These are phyloP conservation scores for Psettodes erumei DNA, from an alignment of 2,113 vertebrate genomes.

Conservation along the genomic window DNA sequence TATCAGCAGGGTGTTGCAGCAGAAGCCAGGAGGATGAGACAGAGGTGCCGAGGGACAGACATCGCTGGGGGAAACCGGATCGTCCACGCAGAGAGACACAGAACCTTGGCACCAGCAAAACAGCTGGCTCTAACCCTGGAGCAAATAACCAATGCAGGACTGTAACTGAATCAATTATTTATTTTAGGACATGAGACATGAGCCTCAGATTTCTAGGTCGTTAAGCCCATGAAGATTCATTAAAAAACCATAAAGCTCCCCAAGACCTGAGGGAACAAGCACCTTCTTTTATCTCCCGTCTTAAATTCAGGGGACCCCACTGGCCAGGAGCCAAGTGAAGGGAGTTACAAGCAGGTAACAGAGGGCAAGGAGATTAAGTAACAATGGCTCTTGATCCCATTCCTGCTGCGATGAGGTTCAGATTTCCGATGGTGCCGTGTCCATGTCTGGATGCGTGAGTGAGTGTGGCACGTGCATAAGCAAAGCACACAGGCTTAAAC, in stretches of 20 bases:
- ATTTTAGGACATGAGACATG: constrained; percentile 61
- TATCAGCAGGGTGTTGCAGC: constrained; percentile 68
- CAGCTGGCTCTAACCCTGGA: constrained; percentile 45
- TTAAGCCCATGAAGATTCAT: constrained; percentile 72
- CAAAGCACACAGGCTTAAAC: not conserved
- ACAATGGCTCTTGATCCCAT: constrained; percentile 44
- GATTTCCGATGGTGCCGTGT: constrained; percentile 52
- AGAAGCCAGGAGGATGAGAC: constrained; percentile 50
- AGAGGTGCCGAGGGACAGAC: constrained; percentile 37
- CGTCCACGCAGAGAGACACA: constrained; percentile 15
- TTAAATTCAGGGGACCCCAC: constrained; percentile 45
- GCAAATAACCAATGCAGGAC: constrained; percentile 27
- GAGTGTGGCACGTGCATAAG: constrained; percentile 18
- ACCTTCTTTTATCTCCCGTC: constrained; percentile 57
- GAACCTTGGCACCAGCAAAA: constrained; percentile 35
- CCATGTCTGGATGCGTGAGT: constrained; percentile 38
- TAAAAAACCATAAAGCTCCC: constrained; percentile 71
- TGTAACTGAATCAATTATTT: constrained; percentile 73
- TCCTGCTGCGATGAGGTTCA: constrained; percentile 42
- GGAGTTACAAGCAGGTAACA: constrained; percentile 54
- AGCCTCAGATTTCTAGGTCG: constrained; percentile 63
- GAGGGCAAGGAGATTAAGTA: constrained; percentile 63
- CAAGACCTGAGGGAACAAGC: constrained; percentile 43
- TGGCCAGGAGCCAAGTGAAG: constrained; percentile 58
- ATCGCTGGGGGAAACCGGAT: constrained; percentile 5